Base-by-base conservation (phyloP, 2,888 invertebrate species). In the Thereva nobilitata region DNA sequence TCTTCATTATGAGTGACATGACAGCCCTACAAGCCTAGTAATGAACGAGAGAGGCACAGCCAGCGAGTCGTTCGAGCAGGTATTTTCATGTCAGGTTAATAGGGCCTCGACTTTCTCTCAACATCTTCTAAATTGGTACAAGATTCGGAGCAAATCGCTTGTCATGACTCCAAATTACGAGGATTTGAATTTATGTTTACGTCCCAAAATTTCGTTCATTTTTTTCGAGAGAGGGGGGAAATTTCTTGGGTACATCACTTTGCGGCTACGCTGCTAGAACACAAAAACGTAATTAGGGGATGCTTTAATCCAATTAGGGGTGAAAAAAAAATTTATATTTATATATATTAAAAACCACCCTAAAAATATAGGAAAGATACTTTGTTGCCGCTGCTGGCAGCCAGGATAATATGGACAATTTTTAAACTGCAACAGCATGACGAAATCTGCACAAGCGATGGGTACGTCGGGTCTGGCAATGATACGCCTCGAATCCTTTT, bases 1-100 rank as follows among this genome's bases (percentile, higher is more conserved):
- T 59, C 57, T 59, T 59, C 57, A 59, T 59, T 59, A 59, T 38
- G 47, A 37, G 35, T 47, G 8, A 59, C 57, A 59, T 47, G 57
- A 59, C 47, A 59, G 47, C 57, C 45, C 6, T 50, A 6, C 44
- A 56, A 23, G 9, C 8, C 35, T 56, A 9, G 9, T 34, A 34
- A 8, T 38, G 10, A 47, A 47, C 57, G 34, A 59, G 47, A 50
- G 12, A 4, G 10, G n/a, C 40, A 12, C 40, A 41, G 12, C 41
- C 10, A 47, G 57, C 37, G 12, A 47, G 10, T 9, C 6, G 37
- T 5, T 23, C 34, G 56, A 34, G 23, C 35, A 35, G 38, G 12
- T 37, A 56, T 4, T 44, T 44, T 34, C 10, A 52, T 35, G 53
- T 49, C 23, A 34, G n/a, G 23, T 12, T n/a, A 23, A 23, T 23